phyloP scores from a whole-genome alignment of 2,888 invertebrate species.

The Coleophora flavipennella region DNA sequence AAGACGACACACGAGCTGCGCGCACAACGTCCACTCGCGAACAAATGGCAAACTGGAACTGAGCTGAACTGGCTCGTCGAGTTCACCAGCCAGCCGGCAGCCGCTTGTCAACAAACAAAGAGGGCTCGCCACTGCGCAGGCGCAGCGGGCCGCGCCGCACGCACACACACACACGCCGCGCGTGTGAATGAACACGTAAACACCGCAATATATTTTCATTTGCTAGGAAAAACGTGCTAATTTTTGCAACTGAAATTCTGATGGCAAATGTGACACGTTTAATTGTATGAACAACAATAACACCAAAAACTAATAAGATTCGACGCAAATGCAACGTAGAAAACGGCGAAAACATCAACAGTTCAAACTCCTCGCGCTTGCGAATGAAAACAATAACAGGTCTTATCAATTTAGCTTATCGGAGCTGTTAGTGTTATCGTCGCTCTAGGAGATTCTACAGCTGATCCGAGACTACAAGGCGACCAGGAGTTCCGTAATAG shows the following conservation, averaged over 20 bases:
- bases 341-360: slow-evolving; percentile 9
- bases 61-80: slow-evolving; percentile 24
- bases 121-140: slow-evolving; percentile 53
- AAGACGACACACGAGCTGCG: slow-evolving; percentile 29
- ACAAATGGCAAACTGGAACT: slow-evolving; percentile 13
- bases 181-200: slow-evolving; percentile 65
- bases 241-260: slow-evolving; percentile 9
- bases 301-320: neutral
- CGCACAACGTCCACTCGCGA: slow-evolving; percentile 41
- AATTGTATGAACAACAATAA: neutral
- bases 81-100: slow-evolving; percentile 24
- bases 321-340: slow-evolving; percentile 2
- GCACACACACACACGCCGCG: slow-evolving; percentile 38
- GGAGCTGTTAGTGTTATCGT: neutral
- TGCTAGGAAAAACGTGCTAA: slow-evolving; percentile 13
- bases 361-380: slow-evolving; percentile 17
- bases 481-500: slow-evolving; percentile 1
- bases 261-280: too few relatives aligned
- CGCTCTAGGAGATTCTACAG: slow-evolving; percentile 10
- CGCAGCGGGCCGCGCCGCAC: slow-evolving; percentile 48
- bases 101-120: slow-evolving; percentile 71
- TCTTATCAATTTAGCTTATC: slow-evolving; percentile 9
- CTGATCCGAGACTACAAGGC: slow-evolving; percentile 6
- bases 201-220: slow-evolving; percentile 21
- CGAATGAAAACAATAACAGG: slow-evolving; percentile 23